These are phyloP conservation scores for Protomyctophum bolini DNA, from an alignment of 2,113 vertebrate species.

Conservation along the genomic window DNA sequence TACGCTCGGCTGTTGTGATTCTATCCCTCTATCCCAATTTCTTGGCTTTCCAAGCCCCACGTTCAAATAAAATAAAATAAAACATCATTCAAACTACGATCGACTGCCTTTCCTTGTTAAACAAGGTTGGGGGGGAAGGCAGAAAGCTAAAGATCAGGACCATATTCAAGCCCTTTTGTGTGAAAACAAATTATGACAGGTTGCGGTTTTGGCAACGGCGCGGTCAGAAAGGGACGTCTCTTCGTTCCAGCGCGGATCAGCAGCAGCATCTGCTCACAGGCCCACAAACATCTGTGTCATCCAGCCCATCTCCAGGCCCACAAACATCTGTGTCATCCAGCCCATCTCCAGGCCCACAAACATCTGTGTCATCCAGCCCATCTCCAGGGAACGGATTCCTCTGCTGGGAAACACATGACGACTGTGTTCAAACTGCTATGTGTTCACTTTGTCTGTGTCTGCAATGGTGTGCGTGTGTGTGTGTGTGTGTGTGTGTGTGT, in stretches of 20 bases:
- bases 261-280: constrained; percentile 61
- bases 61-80: too few species aligned
- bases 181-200: constrained; percentile 9
- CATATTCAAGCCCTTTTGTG: too few species aligned
- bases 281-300: constrained; percentile 65
- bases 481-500: constrained; percentile 13
- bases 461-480: constrained; percentile 28
- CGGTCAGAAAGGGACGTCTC: constrained; percentile 11
- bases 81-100: too few species aligned
- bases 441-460: constrained; percentile 3
- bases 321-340: constrained; percentile 65
- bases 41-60: too few species aligned
- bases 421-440: constrained; percentile 22
- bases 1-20: too few species aligned
- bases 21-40: background rate
- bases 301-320: constrained; percentile 49
- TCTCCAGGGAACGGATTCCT: constrained; percentile 48
- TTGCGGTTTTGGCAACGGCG: background rate
- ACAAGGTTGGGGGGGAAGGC: too few species aligned
- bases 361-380: constrained; percentile 60
- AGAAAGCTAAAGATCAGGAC: too few species aligned
- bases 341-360: constrained; percentile 54
- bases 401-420: constrained; percentile 58
- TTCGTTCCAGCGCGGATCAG: constrained; percentile 36
- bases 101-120: too few species aligned